Evolutionary conservation across 2,797 vertebrate species (phyloP), one percentile per base, ranked within the genome.

Genomic region (Pithecia hirsuta): DNA sequence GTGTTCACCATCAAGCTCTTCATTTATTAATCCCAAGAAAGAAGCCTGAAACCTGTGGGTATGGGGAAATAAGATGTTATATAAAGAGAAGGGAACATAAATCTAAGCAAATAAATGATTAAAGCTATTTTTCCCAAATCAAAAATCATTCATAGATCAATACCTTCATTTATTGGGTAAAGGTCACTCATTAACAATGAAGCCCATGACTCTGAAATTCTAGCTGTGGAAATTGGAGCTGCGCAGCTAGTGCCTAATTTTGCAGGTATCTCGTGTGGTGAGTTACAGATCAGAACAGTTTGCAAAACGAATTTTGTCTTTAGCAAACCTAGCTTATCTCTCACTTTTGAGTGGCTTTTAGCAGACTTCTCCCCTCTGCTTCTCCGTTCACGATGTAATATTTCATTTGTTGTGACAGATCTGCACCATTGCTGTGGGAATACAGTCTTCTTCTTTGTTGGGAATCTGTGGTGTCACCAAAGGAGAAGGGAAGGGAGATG

Each of bases 111-210:
- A 75, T 33, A 48, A 89, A 50, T 75, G n/a, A 75, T 82, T 57
- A 33, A 81, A 70, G 89, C 33, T 80, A 17, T 92, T 97, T 89
- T 78, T 74, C 55, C 36, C 90, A 55, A 87, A 93, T 70, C 75
- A 28, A 88, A 94, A 93, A 75, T 93, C 55, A 22, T 44, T 39
- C n/a, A 19, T 83, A 95, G 93, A 93, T 93, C 76, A 96, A 57
- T 10, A 14, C 36, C 72, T 26, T 86, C 30, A 46, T 78, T 61
- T 96, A 91, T 57, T 44, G 86, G 33, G 30, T 48, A 89, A 30
- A 95, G 67, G 30, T 30, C 93, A 44, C 19, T 85, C 20, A 1
- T 20, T 96, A 92, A 12, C 67, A 88, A 82, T 4, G 19, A 97
- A 97, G 86, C 82, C 93, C 50, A 64, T 41, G 50, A 28, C 55